These are phyloP conservation scores for Cosmopolites sordidus DNA, from an alignment of 2,888 invertebrate genomes.

Conservation along the genomic window DNA sequence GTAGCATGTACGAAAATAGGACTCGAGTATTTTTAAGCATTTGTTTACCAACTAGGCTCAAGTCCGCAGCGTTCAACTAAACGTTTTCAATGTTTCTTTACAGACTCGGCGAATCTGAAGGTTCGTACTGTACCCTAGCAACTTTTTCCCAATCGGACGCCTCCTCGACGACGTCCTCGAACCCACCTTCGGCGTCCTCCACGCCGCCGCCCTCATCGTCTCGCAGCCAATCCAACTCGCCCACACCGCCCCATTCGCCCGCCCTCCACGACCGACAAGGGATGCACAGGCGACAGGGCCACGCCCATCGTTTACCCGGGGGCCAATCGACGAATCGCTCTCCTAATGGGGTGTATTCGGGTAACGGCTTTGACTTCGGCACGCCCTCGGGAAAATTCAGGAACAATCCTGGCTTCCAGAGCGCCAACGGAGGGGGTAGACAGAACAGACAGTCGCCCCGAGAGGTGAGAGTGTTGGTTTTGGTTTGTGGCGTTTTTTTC, in stretches of 20 bases:
- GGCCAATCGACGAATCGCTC: constrained; percentile 24
- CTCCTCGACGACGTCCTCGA: constrained; percentile 29
- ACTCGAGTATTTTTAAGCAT: no score
- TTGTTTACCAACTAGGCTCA: no score
- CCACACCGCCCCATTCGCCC: constrained; percentile 31
- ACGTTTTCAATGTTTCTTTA: no score
- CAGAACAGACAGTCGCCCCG: constrained; percentile 42
- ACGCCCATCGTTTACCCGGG: constrained; percentile 35
- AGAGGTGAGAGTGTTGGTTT: constrained; percentile 44
- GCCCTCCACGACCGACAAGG: constrained; percentile 6
- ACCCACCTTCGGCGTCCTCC: constrained; percentile 25
- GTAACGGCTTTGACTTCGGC: constrained; percentile 18
- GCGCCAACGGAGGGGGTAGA: constrained; percentile 31
- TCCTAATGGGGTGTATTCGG: constrained; percentile 10
- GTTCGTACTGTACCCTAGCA: constrained; percentile 59
- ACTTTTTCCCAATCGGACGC: constrained; percentile 48
- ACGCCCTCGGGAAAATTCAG: constrained; percentile 33
- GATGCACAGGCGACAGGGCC: constrained; percentile 30
- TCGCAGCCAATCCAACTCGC: constrained; percentile 25
- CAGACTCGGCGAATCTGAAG: constrained; percentile 59
- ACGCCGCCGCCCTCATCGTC: constrained; percentile 20
- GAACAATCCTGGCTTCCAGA: constrained; percentile 26
- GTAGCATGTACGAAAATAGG: no score
- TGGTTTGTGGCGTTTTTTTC: constrained; percentile 35
- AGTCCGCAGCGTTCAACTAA: no score